Conservation (phyloP, 2,113 vertebrate genomes). For the Dasyornis broadbenti region DNA sequence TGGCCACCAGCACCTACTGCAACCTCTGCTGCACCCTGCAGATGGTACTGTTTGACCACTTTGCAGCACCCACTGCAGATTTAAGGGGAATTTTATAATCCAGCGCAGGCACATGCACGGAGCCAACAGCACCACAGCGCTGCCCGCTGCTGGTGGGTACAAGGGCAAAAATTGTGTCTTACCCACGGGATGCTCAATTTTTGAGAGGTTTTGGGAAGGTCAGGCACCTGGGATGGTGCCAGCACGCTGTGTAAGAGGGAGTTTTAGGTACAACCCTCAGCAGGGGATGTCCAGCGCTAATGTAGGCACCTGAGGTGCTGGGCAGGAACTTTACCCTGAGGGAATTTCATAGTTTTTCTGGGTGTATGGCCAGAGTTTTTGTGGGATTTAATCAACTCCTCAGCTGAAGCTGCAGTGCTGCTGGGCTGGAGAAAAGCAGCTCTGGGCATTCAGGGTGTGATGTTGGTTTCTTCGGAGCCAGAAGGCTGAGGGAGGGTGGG, state of each 20-base stretch:
- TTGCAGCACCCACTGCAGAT: background rate
- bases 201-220: background rate
- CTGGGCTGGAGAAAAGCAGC: background rate
- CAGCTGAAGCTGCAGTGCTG: accelerated
- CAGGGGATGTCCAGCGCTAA: accelerated
- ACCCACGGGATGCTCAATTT: accelerated
- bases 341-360: background rate
- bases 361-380: background rate
- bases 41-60: conserved; percentile 41
- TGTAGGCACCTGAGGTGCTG: accelerated
- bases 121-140: background rate
- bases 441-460: background rate
- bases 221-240: background rate
- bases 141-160: accelerated
- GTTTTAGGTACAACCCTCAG: background rate
- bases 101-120: accelerated
- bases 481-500: background rate
- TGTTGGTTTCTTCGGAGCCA: background rate
- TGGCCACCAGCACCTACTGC: background rate
- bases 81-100: accelerated
- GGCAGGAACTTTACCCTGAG: background rate
- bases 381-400: background rate
- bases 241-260: accelerated
- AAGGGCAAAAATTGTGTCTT: background rate
- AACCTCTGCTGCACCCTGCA: background rate